Conservation (phyloP, 2,113 vertebrate species). For the Tetraodon nigroviridis region DNA sequence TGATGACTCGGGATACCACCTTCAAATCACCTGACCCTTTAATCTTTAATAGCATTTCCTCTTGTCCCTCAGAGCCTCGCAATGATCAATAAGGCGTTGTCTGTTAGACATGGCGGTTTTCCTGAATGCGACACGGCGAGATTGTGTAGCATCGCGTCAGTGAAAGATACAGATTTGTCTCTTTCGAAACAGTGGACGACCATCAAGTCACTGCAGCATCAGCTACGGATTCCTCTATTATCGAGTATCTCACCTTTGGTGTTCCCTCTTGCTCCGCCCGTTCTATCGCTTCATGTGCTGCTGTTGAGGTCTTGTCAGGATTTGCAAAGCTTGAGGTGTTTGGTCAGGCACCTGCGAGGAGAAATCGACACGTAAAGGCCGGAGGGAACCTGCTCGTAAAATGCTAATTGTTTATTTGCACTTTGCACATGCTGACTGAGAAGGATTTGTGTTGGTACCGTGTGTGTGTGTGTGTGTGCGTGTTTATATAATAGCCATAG, state of each 20-base stretch:
- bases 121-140: slow-evolving; percentile 44
- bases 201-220: too few relatives aligned
- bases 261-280: slow-evolving; percentile 47
- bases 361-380: slow-evolving; percentile 33
- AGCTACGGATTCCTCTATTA: not conserved
- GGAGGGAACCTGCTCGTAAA: slow-evolving; percentile 26
- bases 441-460: slow-evolving; percentile 24
- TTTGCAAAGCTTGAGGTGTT: slow-evolving; percentile 55
- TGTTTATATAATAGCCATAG: slow-evolving; percentile 31
- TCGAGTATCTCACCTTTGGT: slow-evolving; percentile 61
- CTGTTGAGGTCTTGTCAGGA: slow-evolving; percentile 59
- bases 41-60: slow-evolving; percentile 74
- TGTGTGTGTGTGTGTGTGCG: slow-evolving; percentile 6
- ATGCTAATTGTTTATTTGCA: slow-evolving; percentile 44
- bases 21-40: slow-evolving; percentile 71
- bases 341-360: slow-evolving; percentile 69
- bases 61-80: slow-evolving; percentile 42
- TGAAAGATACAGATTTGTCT: slow-evolving; percentile 15
- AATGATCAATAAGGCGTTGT: slow-evolving; percentile 60
- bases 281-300: slow-evolving; percentile 36
- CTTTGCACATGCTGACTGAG: slow-evolving; percentile 29
- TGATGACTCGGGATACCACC: slow-evolving; percentile 70
- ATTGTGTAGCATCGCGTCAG: slow-evolving; percentile 24
- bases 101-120: slow-evolving; percentile 41
- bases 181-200: not conserved